phyloP scores from a whole-genome alignment of 2,888 invertebrate genomes.

The Dichetophora obliterata region DNA sequence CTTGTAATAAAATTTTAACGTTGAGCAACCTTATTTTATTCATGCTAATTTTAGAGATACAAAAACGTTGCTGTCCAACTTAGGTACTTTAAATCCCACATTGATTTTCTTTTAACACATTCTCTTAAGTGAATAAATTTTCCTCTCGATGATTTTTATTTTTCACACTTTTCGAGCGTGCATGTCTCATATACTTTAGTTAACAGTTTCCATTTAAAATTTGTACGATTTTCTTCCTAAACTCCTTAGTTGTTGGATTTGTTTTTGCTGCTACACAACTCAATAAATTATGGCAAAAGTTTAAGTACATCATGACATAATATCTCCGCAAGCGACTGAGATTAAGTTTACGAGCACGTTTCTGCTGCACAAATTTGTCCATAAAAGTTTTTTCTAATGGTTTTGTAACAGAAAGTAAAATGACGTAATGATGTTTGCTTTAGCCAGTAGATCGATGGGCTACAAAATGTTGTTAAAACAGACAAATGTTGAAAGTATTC shows the following conservation, averaged over 20 bases:
- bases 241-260: neutral
- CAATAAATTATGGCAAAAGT: conserved; percentile 23
- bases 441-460: neutral
- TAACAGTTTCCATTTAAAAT: too few species aligned
- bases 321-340: conserved; percentile 13
- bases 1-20: too few species aligned
- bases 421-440: neutral
- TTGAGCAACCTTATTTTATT: too few species aligned
- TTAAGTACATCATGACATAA: conserved; percentile 17
- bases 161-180: too few species aligned
- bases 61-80: too few species aligned
- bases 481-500: neutral
- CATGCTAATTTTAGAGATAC: too few species aligned
- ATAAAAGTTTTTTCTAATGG: neutral
- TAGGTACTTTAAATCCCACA: too few species aligned
- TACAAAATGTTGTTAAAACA: neutral
- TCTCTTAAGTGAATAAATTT: too few species aligned
- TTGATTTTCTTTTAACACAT: too few species aligned
- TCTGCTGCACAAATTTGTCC: conserved; percentile 11
- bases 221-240: too few species aligned
- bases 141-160: too few species aligned
- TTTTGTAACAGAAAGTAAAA: neutral
- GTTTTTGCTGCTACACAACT: neutral
- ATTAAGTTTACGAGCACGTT: conserved; percentile 14
- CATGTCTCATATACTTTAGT: too few species aligned